A percentile compares a stretch with the other conserved stretches of the same genome.
These are phyloP conservation scores for Sinotaia quadrata DNA, from an alignment of 2,888 invertebrate genomes.

Conservation along the genomic window DNA sequence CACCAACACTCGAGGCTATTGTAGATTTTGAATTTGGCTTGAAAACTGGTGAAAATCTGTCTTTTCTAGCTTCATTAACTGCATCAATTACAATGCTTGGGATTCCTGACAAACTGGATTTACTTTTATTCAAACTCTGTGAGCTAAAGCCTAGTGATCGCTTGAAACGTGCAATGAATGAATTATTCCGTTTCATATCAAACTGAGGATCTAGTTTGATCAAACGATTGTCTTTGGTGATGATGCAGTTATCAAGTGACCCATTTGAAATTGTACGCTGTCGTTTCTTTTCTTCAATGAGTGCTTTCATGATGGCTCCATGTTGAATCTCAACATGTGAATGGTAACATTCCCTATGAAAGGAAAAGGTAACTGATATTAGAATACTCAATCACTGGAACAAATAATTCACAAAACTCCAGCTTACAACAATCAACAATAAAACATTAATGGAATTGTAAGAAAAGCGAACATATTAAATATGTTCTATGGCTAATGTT, in stretches of 20 bases:
- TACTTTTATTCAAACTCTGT: slow-evolving; percentile 56
- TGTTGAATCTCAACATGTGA: slow-evolving; percentile 47
- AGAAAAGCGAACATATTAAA: no score
- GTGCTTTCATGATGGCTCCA: slow-evolving; percentile 68
- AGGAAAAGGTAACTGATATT: no score
- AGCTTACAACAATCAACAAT: no score
- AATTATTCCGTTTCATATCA: slow-evolving; percentile 54
- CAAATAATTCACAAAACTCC: no score
- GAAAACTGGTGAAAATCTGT: slow-evolving; percentile 42
- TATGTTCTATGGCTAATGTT: no score
- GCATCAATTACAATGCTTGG: slow-evolving; percentile 47
- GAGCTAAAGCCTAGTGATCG: slow-evolving; percentile 61
- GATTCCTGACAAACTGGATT: slow-evolving; percentile 52
- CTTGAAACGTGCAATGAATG: slow-evolving; percentile 58
- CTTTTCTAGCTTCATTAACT: slow-evolving; percentile 36
- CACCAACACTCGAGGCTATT: not conserved
- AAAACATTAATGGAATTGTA: no score
- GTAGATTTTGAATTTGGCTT: slow-evolving; percentile 33
- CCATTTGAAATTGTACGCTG: slow-evolving; percentile 70
- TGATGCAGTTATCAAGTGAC: slow-evolving; percentile 70
- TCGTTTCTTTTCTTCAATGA: slow-evolving; percentile 69
- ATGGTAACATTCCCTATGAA: slow-evolving; percentile 20
- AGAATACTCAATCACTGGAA: no score
- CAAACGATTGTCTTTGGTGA: slow-evolving; percentile 68
- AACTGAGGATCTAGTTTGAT: slow-evolving; percentile 61